These are phyloP conservation scores for Ceratoteleas bidentatus DNA, from an alignment of 1,140 invertebrate species.

Conservation along the genomic window DNA sequence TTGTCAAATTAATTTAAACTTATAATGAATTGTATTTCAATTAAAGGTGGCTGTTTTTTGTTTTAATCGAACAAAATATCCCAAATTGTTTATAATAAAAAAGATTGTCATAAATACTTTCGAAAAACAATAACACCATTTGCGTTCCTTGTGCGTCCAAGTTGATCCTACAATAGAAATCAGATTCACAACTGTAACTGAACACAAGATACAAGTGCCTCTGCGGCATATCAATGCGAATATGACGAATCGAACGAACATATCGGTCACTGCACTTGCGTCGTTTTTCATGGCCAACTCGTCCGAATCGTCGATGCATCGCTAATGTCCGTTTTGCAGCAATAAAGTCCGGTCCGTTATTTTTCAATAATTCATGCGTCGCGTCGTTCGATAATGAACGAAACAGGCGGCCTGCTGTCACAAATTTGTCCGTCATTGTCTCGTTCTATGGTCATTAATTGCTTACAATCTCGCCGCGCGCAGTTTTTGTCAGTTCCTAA, in stretches of 20 bases:
- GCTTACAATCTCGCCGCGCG: background rate
- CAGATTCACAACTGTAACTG: background rate
- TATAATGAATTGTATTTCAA: no score
- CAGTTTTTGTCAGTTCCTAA: background rate
- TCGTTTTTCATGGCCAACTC: slow-evolving; percentile 45
- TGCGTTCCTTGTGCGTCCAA: no score
- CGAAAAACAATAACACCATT: no score
- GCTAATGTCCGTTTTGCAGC: slow-evolving; percentile 46
- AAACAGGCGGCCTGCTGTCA: slow-evolving; percentile 2
- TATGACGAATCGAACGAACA: slow-evolving; percentile 47
- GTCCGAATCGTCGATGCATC: slow-evolving; percentile 53
- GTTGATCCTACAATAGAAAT: no score
- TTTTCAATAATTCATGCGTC: slow-evolving; percentile 49
- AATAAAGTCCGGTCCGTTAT: slow-evolving; percentile 41
- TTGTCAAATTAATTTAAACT: no score
- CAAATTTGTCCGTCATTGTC: slow-evolving; percentile 10
- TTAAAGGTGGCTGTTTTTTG: no score
- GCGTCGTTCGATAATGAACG: slow-evolving; percentile 15
- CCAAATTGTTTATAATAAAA: no score
- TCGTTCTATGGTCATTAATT: background rate
- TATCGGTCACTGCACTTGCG: slow-evolving; percentile 54
- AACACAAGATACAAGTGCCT: slow-evolving; percentile 1
- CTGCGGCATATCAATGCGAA: slow-evolving; percentile 29
- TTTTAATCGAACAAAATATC: no score
- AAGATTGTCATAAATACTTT: no score